Conservation (phyloP, 2,113 vertebrate species). For the Daubentonia madagascariensis region DNA sequence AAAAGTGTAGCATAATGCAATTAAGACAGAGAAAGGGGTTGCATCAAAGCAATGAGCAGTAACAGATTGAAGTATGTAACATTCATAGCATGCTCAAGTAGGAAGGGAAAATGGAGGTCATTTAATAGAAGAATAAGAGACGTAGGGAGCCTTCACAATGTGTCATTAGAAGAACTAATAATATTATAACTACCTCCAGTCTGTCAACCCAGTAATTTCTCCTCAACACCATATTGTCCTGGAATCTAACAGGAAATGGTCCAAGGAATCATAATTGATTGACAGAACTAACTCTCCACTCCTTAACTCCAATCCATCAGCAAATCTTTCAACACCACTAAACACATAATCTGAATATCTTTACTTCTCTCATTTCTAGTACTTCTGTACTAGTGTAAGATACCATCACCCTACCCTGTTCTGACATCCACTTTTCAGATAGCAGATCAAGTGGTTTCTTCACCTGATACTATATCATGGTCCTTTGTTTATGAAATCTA, state of each 20-base stretch:
- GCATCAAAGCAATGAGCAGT: neutral
- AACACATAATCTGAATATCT: neutral
- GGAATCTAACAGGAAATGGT: neutral
- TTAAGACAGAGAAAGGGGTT: conserved; percentile 22
- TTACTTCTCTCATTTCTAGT: neutral
- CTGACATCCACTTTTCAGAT: neutral
- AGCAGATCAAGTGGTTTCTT: neutral
- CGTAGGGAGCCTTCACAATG: neutral
- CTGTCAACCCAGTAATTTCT: neutral
- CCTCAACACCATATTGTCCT: neutral
- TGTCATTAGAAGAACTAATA: neutral
- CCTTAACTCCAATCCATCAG: neutral
- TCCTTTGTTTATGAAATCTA: neutral
- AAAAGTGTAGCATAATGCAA: neutral
- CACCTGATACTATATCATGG: neutral
- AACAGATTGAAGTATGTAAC: neutral
- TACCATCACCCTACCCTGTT: rapidly evolving
- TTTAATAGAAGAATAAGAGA: neutral
- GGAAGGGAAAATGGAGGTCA: neutral
- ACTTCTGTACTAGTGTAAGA: neutral
- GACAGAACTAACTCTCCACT: neutral
- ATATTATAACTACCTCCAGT: neutral
- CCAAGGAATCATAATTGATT: neutral
- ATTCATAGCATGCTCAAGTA: neutral
- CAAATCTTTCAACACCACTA: neutral